phyloP scores from a whole-genome alignment of 2,888 invertebrate species.

The Trichogramma dendrolimi region DNA sequence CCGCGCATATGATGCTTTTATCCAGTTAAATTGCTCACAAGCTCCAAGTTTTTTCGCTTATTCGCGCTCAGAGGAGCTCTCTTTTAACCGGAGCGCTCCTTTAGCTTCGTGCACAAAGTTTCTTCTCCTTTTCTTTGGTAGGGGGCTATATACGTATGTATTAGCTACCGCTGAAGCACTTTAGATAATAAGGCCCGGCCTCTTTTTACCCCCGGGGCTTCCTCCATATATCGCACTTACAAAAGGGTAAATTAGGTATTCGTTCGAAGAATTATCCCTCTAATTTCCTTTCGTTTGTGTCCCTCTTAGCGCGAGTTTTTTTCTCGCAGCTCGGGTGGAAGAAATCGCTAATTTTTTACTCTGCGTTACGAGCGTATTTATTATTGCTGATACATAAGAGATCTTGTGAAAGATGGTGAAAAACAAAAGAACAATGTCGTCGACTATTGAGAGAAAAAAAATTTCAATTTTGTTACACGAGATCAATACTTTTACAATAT shows the following conservation, averaged over 20 bases:
- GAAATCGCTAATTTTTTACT: slow-evolving; percentile 11
- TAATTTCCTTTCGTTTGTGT: slow-evolving; percentile 58
- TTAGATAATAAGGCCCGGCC: slow-evolving; percentile 50
- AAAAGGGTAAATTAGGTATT: slow-evolving; percentile 53
- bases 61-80: slow-evolving; percentile 16
- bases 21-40: slow-evolving; percentile 14
- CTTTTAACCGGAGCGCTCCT: slow-evolving; percentile 15
- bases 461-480: too few relatives aligned
- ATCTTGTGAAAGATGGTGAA: too few relatives aligned
- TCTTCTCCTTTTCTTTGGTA: neutral
- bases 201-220: slow-evolving; percentile 16
- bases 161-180: slow-evolving; percentile 43
- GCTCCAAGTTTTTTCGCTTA: neutral
- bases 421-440: too few relatives aligned
- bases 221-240: slow-evolving; percentile 29
- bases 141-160: too few relatives aligned
- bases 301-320: too few relatives aligned
- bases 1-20: too few relatives aligned
- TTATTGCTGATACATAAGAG: too few relatives aligned
- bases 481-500: too few relatives aligned
- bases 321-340: slow-evolving; percentile 46
- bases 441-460: too few relatives aligned
- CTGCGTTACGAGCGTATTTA: too few relatives aligned
- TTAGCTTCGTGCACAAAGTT: neutral
- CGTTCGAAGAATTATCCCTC: slow-evolving; percentile 52